Conservation (phyloP, 2,113 vertebrate species). For the Apus apus region DNA sequence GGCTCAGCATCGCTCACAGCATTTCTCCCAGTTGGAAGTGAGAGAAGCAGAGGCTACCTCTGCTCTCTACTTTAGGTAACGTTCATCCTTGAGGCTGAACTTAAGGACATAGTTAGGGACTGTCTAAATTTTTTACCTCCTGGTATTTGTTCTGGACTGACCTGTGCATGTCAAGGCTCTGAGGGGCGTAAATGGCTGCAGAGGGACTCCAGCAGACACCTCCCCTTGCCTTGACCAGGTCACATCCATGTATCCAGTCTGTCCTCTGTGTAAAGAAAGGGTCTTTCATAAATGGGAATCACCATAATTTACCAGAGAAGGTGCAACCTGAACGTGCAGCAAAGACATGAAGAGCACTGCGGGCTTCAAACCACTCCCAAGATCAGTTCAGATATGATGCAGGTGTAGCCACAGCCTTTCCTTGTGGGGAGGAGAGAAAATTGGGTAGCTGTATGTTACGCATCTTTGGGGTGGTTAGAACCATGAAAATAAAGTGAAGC, state of each 20-base stretch:
- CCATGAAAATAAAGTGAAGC: neutral
- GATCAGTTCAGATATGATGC: neutral
- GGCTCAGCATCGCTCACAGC: neutral
- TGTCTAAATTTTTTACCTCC: neutral
- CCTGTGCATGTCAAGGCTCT: neutral
- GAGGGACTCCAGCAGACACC: neutral
- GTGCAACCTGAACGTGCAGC: neutral
- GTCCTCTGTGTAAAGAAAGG: neutral
- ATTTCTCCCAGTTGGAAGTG: neutral
- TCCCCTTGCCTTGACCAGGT: neutral
- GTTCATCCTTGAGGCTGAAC: neutral
- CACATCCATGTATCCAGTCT: neutral
- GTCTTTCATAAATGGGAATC: neutral
- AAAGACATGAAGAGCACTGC: neutral
- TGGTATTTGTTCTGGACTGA: neutral
- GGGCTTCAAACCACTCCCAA: neutral
- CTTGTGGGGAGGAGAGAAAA: conserved; percentile 16
- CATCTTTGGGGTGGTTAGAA: neutral
- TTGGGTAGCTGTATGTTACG: neutral
- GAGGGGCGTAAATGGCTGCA: neutral
- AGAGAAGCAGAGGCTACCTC: neutral
- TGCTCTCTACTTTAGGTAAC: neutral
- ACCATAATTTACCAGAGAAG: neutral
- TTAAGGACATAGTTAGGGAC: neutral
- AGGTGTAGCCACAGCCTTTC: conserved; percentile 13